Evolutionary conservation across 30 jellyfish, hydroid and myxozoan genomes (phyloP).

Genomic region (Chrysaora quinquecirrha): DNA sequence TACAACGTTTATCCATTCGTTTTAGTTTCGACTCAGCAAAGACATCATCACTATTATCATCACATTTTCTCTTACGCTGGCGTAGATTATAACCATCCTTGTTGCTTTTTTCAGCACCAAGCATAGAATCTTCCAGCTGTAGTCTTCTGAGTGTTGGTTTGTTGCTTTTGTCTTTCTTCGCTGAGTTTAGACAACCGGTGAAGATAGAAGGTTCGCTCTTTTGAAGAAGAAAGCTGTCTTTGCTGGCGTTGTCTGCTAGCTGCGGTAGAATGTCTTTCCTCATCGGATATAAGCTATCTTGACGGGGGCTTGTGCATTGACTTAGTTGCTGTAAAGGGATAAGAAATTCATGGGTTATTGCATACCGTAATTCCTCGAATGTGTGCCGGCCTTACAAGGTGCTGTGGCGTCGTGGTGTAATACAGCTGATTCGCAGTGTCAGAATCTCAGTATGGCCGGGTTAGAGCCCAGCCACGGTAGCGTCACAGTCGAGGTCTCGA

Average conservation of each 20-base stretch:
- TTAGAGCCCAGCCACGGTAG: no score
- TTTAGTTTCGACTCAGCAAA: background rate
- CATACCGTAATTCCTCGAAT: no score
- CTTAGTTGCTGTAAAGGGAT: conserved; percentile 38
- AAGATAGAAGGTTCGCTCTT: background rate
- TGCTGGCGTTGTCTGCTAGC: conserved; percentile 28
- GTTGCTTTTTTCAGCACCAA: background rate
- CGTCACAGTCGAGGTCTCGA: no score
- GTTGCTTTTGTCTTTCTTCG: background rate
- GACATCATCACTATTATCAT: background rate
- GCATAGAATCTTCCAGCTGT: background rate
- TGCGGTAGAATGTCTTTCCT: conserved; percentile 68
- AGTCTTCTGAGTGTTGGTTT: background rate
- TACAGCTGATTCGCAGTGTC: no score
- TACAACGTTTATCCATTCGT: background rate
- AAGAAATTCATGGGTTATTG: no score
- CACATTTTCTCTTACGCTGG: background rate
- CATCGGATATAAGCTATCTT: conserved; percentile 74
- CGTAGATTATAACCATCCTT: background rate
- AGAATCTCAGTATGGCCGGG: no score
- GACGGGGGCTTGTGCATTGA: conserved; percentile 44
- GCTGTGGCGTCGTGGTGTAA: no score
- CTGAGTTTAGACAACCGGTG: conserved; percentile 1
- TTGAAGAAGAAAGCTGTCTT: background rate
- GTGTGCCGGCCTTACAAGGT: no score